Conservation (phyloP, 2,113 vertebrate species). For the Delphinus delphis region DNA sequence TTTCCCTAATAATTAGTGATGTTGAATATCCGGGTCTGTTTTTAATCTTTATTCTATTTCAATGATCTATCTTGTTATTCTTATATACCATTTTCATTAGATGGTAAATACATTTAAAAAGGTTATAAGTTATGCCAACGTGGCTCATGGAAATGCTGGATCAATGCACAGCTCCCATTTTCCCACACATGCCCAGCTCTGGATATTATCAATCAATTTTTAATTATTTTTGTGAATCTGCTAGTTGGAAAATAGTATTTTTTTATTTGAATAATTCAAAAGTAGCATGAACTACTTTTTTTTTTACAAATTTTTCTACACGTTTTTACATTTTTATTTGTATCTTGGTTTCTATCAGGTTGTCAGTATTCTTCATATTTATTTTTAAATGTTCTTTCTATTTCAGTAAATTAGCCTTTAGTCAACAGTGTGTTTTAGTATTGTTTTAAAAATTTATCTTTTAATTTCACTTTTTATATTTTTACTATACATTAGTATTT, state of each 20-base stretch:
- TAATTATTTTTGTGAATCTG: background rate
- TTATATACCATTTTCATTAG: background rate
- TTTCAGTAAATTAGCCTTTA: background rate
- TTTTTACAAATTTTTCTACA: background rate
- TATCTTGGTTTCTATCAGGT: background rate
- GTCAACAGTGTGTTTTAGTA: background rate
- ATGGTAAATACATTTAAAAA: background rate
- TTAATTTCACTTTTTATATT: background rate
- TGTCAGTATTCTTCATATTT: background rate
- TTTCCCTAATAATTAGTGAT: background rate
- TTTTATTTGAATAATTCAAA: background rate
- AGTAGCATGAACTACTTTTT: background rate
- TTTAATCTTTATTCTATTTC: background rate
- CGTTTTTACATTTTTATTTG: background rate
- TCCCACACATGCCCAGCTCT: background rate
- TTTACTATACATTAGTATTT: background rate
- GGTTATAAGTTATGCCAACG: background rate
- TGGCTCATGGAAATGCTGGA: background rate
- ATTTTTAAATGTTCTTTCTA: background rate
- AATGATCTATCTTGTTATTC: background rate
- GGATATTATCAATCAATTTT: background rate
- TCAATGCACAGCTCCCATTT: background rate
- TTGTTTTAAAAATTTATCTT: background rate
- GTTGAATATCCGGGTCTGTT: background rate
- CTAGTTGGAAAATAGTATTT: background rate